A percentile compares a stretch with the other conserved stretches of the same genome.
Conservation (phyloP, 2,797 vertebrate species). For the Adrianichthys oophorus region DNA sequence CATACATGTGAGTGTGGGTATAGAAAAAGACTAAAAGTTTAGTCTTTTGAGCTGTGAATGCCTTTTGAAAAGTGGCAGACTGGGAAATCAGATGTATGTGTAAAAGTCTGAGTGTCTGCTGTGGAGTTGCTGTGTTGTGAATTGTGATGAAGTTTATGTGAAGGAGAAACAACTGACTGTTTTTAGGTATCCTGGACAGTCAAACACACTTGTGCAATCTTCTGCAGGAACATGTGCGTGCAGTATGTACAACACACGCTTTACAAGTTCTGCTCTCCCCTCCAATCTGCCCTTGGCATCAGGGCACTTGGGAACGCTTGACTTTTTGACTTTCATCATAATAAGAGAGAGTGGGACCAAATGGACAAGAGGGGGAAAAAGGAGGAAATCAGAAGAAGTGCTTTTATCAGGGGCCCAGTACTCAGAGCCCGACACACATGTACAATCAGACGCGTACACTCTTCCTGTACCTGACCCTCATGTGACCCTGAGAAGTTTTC, state of each 20-base stretch:
- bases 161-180: constrained; percentile 45
- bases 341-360: constrained; percentile 65
- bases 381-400: constrained; percentile 67
- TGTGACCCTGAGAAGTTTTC: constrained; percentile 81
- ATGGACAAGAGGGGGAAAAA: constrained; percentile 62
- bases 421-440: constrained; percentile 42
- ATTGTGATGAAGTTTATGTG: constrained; percentile 26
- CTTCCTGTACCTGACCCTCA: constrained; percentile 85
- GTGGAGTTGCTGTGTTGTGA: constrained; percentile 30
- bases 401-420: constrained; percentile 72
- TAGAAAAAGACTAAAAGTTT: constrained; percentile 62
- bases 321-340: constrained; percentile 69
- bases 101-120: constrained; percentile 41
- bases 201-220: constrained; percentile 16
- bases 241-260: constrained; percentile 31
- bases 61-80: constrained; percentile 58
- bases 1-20: constrained; percentile 24
- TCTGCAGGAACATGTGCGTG: constrained; percentile 13
- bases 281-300: constrained; percentile 66
- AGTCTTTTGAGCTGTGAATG: constrained; percentile 47
- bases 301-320: constrained; percentile 60
- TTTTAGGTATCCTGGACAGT: constrained; percentile 37
- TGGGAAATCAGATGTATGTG: constrained; percentile 38
- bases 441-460: constrained; percentile 33
- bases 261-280: constrained; percentile 48